Evolutionary conservation across 1,140 invertebrate genomes (phyloP).

Genomic region (Halyomorpha halys): DNA sequence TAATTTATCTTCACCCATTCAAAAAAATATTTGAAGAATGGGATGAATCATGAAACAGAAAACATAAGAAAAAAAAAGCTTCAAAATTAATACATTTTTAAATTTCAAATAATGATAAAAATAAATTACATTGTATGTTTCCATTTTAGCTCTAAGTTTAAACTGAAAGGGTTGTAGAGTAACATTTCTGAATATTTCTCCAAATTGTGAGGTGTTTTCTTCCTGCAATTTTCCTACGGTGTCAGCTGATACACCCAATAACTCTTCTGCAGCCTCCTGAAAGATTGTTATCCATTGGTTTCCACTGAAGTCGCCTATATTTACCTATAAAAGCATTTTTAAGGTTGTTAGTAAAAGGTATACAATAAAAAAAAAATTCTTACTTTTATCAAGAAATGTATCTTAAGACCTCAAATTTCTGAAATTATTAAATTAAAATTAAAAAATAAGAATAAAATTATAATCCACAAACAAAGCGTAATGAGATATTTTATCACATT

Average conservation of each 20-base stretch:
- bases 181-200: constrained; percentile 55
- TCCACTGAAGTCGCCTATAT: constrained; percentile 68
- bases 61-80: background rate
- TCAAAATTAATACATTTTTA: too few species aligned
- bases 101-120: background rate
- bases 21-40: too few species aligned
- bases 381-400: too few species aligned
- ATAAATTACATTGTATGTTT: constrained; percentile 72
- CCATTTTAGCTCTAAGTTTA: constrained; percentile 73
- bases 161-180: constrained; percentile 72
- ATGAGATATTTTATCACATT: too few species aligned
- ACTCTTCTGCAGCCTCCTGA: constrained; percentile 69
- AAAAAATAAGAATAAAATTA: too few species aligned
- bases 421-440: too few species aligned
- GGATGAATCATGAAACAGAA: background rate
- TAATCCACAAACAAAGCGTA: too few species aligned
- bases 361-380: too few species aligned
- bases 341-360: too few species aligned
- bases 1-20: too few species aligned
- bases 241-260: constrained; percentile 65
- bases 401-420: too few species aligned
- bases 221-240: constrained; percentile 62
- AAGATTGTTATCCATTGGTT: constrained; percentile 84
- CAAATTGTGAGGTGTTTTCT: constrained; percentile 44
- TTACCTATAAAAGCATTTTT: constrained; percentile 42